Evolutionary conservation across 2,888 invertebrate species (phyloP).

Genomic region (Timema podura): DNA sequence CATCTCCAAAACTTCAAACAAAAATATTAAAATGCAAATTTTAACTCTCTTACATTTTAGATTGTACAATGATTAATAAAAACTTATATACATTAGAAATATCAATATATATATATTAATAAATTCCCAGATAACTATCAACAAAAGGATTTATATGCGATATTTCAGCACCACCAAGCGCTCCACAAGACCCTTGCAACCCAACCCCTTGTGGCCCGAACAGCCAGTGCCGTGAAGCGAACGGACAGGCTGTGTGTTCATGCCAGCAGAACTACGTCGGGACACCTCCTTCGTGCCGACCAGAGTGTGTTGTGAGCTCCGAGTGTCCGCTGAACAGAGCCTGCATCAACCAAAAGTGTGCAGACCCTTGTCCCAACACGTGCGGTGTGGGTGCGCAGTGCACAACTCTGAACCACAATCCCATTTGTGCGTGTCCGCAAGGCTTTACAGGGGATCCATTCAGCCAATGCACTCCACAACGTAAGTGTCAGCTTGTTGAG

Average conservation of each 20-base stretch:
- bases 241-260: conserved; percentile 78
- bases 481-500: conserved; percentile 56
- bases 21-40: no score
- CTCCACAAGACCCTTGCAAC: conserved; percentile 64
- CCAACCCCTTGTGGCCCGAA: conserved; percentile 86
- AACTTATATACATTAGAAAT: no score
- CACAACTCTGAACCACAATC: conserved; percentile 77
- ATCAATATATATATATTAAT: no score
- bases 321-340: conserved; percentile 79
- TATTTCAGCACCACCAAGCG: conserved; percentile 49
- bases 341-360: conserved; percentile 80
- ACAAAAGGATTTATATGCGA: no score
- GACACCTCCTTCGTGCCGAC: conserved; percentile 74
- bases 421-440: conserved; percentile 79
- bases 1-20: no score
- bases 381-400: conserved; percentile 85
- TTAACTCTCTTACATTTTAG: no score
- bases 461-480: conserved; percentile 63
- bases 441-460: conserved; percentile 88
- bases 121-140: no score
- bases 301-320: conserved; percentile 82
- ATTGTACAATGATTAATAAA: no score
- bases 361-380: conserved; percentile 82
- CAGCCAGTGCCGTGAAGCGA: conserved; percentile 75
- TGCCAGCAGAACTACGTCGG: conserved; percentile 75